phyloP scores from a whole-genome alignment of 2,113 vertebrate genomes.

The Sapajus apella region DNA sequence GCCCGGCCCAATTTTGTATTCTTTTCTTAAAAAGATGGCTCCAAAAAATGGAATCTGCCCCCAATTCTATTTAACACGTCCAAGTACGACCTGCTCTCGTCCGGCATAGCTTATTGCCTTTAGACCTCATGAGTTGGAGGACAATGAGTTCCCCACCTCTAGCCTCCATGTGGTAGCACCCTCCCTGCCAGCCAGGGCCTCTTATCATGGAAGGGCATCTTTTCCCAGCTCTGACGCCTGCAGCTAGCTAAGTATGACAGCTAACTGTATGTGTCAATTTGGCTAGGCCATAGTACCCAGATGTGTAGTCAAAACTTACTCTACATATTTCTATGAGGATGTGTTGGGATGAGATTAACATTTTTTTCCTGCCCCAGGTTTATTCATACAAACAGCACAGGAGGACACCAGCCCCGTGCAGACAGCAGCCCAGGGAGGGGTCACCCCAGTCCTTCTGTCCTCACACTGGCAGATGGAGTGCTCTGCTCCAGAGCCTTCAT shows the following conservation, averaged over 20 bases:
- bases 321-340: neutral
- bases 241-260: neutral
- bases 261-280: neutral
- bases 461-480: too few relatives aligned
- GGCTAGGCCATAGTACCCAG: neutral
- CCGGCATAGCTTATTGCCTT: neutral
- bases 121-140: neutral
- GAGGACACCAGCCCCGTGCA: too few relatives aligned
- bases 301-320: neutral
- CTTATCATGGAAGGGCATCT: neutral
- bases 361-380: too few relatives aligned
- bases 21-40: neutral
- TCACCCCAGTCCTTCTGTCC: too few relatives aligned
- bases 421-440: too few relatives aligned
- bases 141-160: too few relatives aligned
- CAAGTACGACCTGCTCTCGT: neutral
- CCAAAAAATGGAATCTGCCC: neutral
- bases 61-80: neutral
- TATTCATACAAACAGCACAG: too few relatives aligned
- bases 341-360: neutral
- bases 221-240: neutral
- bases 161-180: neutral
- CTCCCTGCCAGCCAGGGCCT: neutral
- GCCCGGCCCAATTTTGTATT: neutral
- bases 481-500: too few relatives aligned